Conservation (phyloP, 2,888 invertebrate species). For the Lepidochrysops patricia region DNA sequence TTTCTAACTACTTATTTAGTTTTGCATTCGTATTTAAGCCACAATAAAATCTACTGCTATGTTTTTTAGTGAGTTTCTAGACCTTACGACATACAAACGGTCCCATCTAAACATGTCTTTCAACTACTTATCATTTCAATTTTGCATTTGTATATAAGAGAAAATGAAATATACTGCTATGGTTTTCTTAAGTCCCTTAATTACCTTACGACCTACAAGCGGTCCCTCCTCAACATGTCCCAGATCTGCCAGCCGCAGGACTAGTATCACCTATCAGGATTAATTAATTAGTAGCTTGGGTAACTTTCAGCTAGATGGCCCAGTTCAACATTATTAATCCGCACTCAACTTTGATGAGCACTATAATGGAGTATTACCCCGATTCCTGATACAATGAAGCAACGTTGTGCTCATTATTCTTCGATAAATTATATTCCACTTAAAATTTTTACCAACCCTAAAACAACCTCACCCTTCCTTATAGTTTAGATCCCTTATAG, state of each 20-base stretch:
- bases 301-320: not conserved
- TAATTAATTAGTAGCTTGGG: not conserved
- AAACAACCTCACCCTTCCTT: too few species aligned
- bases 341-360: not conserved
- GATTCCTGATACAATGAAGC: not conserved
- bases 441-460: too few species aligned
- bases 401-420: not conserved
- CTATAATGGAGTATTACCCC: not conserved
- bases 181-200: too few species aligned
- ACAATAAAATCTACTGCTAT: not conserved
- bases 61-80: not conserved
- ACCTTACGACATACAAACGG: not conserved
- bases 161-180: too few species aligned
- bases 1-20: too few species aligned
- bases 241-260: not conserved
- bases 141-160: too few species aligned
- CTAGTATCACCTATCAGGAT: not conserved
- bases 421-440: not conserved
- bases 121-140: too few species aligned
- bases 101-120: not conserved
- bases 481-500: too few species aligned
- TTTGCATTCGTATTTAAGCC: too few species aligned
- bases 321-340: not conserved
- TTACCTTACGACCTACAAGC: not conserved
- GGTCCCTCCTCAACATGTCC: not conserved